phyloP scores from a whole-genome alignment of 2,888 invertebrate species.

The Caenorhabditis angaria region DNA sequence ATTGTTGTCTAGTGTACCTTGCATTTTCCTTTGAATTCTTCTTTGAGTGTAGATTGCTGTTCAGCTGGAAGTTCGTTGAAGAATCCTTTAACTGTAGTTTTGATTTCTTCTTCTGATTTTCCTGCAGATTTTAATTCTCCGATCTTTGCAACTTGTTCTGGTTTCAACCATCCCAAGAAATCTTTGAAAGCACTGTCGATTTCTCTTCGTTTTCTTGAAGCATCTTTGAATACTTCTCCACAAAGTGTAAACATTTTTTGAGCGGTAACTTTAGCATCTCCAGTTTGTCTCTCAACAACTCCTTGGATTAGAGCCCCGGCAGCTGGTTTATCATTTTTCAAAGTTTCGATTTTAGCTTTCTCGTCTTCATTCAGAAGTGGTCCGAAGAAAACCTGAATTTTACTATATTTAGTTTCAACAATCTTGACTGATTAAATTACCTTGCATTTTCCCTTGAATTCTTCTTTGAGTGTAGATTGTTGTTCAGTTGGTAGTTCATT shows the following conservation, averaged over 20 bases:
- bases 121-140: background rate
- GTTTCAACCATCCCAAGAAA: slow-evolving; percentile 36
- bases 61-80: slow-evolving; percentile 14
- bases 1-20: background rate
- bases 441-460: slow-evolving; percentile 55
- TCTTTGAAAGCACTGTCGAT: slow-evolving; percentile 27
- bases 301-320: slow-evolving; percentile 29
- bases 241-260: slow-evolving; percentile 35
- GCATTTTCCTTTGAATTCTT: slow-evolving; percentile 28
- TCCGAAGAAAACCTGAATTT: slow-evolving; percentile 19
- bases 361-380: slow-evolving; percentile 40
- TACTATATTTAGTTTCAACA: too few relatives aligned
- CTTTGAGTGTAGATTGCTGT: slow-evolving; percentile 10
- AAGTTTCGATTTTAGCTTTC: slow-evolving; percentile 28
- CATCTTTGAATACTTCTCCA: slow-evolving; percentile 32
- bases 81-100: slow-evolving; percentile 18
- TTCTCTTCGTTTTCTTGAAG: slow-evolving; percentile 21
- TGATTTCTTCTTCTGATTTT: slow-evolving; percentile 19
- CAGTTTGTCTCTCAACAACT: slow-evolving; percentile 41
- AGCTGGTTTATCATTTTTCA: slow-evolving; percentile 26
- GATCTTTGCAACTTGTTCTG: slow-evolving; percentile 35
- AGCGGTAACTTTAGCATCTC: slow-evolving; percentile 29
- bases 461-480: slow-evolving; percentile 34
- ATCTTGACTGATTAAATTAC: slow-evolving; percentile 1
- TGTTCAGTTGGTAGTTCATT: slow-evolving; percentile 42